These are phyloP conservation scores for Portunus trituberculatus DNA, from an alignment of 1,140 invertebrate species.

Conservation along the genomic window DNA sequence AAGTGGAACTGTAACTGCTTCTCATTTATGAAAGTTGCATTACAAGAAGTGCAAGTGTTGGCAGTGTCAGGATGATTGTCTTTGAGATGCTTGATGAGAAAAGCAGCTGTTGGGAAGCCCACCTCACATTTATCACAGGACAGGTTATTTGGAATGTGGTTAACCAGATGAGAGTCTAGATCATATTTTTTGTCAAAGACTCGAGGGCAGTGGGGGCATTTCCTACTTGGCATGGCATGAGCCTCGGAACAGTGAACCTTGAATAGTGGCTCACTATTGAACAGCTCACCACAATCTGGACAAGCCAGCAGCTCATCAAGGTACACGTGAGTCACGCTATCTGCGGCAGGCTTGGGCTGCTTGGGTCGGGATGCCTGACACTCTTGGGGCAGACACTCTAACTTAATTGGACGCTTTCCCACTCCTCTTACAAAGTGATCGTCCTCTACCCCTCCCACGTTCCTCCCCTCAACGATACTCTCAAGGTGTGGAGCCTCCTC, in stretches of 20 bases:
- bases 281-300: conserved; percentile 68
- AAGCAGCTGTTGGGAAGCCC: conserved; percentile 59
- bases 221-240: conserved; percentile 39
- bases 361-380: conserved; percentile 49
- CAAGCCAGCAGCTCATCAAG: conserved; percentile 62
- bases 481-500: conserved; percentile 63
- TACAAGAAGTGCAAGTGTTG: conserved; percentile 65
- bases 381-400: conserved; percentile 25
- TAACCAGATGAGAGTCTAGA: conserved; percentile 67
- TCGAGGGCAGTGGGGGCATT: conserved; percentile 66
- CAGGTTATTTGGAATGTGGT: conserved; percentile 61
- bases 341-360: neutral
- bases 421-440: conserved; percentile 53
- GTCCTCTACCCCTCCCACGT: conserved; percentile 49
- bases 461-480: conserved; percentile 64
- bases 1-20: conserved; percentile 61
- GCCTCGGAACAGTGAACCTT: conserved; percentile 69
- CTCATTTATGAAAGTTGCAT: conserved; percentile 68
- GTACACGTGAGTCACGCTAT: conserved; percentile 51
- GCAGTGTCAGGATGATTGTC: conserved; percentile 65
- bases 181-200: conserved; percentile 69
- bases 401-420: conserved; percentile 59
- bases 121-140: conserved; percentile 64
- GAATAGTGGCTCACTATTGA: conserved; percentile 68
- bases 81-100: conserved; percentile 67